These are phyloP conservation scores for Buteo buteo DNA, from an alignment of 2,113 vertebrate species.

Conservation along the genomic window DNA sequence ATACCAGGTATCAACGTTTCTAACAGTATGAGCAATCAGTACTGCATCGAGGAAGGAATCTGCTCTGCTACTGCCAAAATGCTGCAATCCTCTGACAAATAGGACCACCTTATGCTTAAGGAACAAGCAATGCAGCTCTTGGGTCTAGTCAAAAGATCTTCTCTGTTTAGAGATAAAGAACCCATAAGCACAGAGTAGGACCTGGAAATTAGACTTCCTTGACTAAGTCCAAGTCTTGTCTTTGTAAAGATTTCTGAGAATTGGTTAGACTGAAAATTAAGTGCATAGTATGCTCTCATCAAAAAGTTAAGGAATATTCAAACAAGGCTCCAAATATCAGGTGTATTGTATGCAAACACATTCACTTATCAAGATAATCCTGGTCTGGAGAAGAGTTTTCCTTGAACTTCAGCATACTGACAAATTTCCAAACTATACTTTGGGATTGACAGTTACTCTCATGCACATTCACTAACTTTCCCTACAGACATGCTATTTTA, in stretches of 20 bases:
- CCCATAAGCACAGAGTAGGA: neutral
- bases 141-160: neutral
- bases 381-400: neutral
- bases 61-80: neutral
- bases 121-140: neutral
- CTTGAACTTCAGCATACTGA: neutral
- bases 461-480: neutral
- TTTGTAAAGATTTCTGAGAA: neutral
- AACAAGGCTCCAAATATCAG: neutral
- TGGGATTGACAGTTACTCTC: neutral
- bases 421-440: neutral
- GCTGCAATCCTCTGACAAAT: neutral
- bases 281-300: neutral
- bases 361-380: neutral
- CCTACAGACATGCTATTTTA: neutral
- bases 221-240: neutral
- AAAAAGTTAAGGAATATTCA: neutral
- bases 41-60: neutral
- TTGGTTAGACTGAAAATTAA: neutral
- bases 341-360: neutral
- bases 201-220: neutral
- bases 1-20: neutral
- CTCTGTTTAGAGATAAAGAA: neutral
- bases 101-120: neutral
- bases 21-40: neutral